Percentiles rank a stretch among this genome's conserved stretches.
Conservation (phyloP, 1,140 invertebrate species). For the Parapsyche elsis region DNA sequence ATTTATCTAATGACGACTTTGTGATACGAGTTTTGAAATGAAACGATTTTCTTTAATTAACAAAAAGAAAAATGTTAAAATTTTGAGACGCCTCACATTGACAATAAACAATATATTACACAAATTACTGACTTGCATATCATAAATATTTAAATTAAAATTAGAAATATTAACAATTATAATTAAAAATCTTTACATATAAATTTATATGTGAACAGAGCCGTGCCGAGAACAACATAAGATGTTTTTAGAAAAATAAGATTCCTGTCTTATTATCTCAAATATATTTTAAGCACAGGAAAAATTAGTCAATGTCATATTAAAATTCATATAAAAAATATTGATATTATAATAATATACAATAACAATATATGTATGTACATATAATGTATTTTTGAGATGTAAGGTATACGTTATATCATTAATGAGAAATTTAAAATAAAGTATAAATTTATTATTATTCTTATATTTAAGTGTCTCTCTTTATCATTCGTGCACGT, state of each 20-base stretch:
- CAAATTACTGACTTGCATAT: slow-evolving; percentile 7
- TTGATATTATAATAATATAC: too few species aligned
- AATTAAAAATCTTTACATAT: background rate
- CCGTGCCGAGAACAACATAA: background rate
- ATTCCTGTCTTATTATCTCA: background rate
- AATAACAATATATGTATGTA: background rate
- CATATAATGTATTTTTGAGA: too few species aligned
- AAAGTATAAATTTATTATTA: background rate
- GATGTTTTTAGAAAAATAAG: too few species aligned
- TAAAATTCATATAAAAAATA: too few species aligned
- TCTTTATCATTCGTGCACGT: too few species aligned
- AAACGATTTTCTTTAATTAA: too few species aligned
- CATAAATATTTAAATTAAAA: slow-evolving; percentile 5
- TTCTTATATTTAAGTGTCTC: too few species aligned
- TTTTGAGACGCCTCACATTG: background rate
- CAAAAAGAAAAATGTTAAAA: background rate
- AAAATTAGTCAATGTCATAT: too few species aligned
- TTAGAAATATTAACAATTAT: slow-evolving; percentile 24
- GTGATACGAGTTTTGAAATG: too few species aligned
- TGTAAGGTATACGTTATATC: too few species aligned
- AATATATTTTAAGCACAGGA: background rate
- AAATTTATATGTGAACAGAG: background rate
- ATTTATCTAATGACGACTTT: too few species aligned
- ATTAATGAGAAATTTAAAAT: too few species aligned
- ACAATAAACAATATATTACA: slow-evolving; percentile 13